phyloP scores from a whole-genome alignment of 2,888 invertebrate species.

The Tenodera sinensis region DNA sequence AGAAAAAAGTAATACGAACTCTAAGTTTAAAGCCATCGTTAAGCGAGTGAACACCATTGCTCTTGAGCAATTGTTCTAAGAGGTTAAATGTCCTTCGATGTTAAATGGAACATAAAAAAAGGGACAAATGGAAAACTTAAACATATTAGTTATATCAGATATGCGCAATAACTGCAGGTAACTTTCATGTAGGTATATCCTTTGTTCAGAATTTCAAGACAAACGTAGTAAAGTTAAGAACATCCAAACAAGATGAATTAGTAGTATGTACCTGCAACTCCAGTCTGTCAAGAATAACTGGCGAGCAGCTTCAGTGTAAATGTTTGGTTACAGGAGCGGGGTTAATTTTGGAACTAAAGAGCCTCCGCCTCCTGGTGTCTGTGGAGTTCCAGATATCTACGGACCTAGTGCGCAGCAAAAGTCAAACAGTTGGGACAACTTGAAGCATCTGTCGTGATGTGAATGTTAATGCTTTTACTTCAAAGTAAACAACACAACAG shows the following conservation, averaged over 20 bases:
- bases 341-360: background rate
- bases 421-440: background rate
- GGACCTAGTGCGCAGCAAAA: background rate
- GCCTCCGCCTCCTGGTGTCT: background rate
- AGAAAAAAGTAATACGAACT: too few relatives aligned
- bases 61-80: too few relatives aligned
- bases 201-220: background rate
- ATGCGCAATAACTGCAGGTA: too few relatives aligned
- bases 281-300: background rate
- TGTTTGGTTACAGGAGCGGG: background rate
- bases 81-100: too few relatives aligned
- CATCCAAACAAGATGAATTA: background rate
- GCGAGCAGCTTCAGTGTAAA: background rate
- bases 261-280: background rate
- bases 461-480: background rate
- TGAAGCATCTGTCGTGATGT: background rate
- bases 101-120: too few relatives aligned
- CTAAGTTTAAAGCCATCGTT: too few relatives aligned
- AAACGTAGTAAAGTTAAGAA: background rate
- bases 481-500: background rate
- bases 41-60: too few relatives aligned
- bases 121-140: too few relatives aligned
- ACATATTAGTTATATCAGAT: too few relatives aligned
- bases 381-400: background rate
- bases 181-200: background rate